A percentile compares a stretch with the other conserved stretches of the same genome.
Conservation (phyloP, 2,113 vertebrate species). For the Acanthochromis polyacanthus region DNA sequence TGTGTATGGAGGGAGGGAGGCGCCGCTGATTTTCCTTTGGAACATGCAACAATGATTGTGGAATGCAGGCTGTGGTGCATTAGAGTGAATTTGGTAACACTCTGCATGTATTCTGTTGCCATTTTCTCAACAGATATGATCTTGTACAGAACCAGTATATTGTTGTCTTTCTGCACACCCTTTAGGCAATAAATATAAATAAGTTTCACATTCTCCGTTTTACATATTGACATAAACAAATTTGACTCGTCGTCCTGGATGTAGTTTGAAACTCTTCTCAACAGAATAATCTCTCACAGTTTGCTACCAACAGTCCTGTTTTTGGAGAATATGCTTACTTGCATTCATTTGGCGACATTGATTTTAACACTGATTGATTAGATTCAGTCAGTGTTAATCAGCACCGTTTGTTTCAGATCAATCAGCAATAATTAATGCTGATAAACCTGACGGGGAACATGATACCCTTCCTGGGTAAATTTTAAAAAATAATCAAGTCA, state of each 20-base stretch:
- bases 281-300: not conserved
- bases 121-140: not conserved
- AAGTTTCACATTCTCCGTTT: not conserved
- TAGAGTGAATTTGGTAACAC: not conserved
- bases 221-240: conserved; percentile 20
- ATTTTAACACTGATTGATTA: too few relatives aligned
- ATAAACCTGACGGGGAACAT: too few relatives aligned
- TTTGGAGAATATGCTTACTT: not conserved
- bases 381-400: too few relatives aligned
- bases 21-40: conserved; percentile 2
- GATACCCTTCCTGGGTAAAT: too few relatives aligned
- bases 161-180: too few relatives aligned
- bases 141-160: too few relatives aligned
- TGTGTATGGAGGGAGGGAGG: conserved; percentile 8
- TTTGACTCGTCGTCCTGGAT: not conserved
- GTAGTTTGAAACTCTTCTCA: not conserved
- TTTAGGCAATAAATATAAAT: too few relatives aligned
- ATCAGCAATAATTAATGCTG: too few relatives aligned
- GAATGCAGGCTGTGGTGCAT: not conserved
- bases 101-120: not conserved
- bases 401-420: too few relatives aligned
- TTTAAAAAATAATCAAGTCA: too few relatives aligned
- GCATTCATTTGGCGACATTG: not conserved
- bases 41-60: not conserved
- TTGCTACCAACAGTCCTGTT: not conserved